Evolutionary conservation across 2,797 vertebrate genomes (phyloP).

Genomic region (Scyliorhinus canicula): DNA sequence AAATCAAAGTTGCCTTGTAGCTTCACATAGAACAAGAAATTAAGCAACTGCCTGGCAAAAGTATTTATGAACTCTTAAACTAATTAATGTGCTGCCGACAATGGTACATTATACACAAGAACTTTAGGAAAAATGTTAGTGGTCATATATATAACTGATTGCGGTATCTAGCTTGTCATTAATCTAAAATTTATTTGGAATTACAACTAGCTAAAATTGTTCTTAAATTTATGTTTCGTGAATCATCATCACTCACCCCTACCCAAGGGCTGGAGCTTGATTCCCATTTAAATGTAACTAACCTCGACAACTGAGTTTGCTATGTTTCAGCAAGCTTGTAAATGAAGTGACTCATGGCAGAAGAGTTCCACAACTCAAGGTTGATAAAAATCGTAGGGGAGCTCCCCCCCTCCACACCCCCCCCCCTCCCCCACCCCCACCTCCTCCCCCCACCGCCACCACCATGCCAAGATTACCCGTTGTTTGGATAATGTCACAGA

Average conservation of each 20-base stretch:
- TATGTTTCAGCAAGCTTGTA: neutral
- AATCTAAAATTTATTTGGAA: slow-evolving; percentile 17
- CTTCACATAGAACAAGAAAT: slow-evolving; percentile 26
- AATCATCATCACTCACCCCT: neutral
- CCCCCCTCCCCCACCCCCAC: too few species aligned
- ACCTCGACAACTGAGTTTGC: neutral
- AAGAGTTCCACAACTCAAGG: neutral
- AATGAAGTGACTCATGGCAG: neutral
- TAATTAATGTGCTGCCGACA: slow-evolving; percentile 4
- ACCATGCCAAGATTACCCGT: neutral
- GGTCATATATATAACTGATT: neutral
- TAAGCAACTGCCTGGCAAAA: neutral
- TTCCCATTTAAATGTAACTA: neutral
- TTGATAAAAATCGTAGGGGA: neutral
- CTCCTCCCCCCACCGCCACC: neutral
- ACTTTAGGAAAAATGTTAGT: neutral
- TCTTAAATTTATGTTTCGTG: neutral
- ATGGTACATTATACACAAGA: neutral
- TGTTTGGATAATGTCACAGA: neutral
- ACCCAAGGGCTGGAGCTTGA: neutral
- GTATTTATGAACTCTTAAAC: neutral
- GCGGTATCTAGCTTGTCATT: slow-evolving; percentile 8
- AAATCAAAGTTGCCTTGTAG: neutral
- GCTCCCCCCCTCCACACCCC: too few species aligned
- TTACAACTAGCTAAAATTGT: neutral